Evolutionary conservation across 2,888 invertebrate species (phyloP).

Genomic region (Anoplius nigerrimus): DNA sequence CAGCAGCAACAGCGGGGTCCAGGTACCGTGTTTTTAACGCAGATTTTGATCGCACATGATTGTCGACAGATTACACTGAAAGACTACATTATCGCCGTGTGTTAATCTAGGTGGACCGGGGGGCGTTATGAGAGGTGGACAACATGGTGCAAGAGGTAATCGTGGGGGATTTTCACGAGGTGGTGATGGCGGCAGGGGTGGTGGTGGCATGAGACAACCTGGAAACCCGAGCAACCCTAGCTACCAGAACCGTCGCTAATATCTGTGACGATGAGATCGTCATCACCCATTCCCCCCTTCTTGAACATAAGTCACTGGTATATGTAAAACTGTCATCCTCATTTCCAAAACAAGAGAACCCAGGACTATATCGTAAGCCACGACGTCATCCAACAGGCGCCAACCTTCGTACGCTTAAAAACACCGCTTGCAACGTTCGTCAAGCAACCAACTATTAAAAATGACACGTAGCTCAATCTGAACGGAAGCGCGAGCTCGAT

Average conservation of each 20-base stretch:
- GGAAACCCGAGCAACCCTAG: conserved; percentile 68
- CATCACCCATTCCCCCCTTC: conserved; percentile 37
- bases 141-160: conserved; percentile 66
- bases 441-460: conserved; percentile 50
- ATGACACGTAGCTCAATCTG: conserved; percentile 50
- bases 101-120: conserved; percentile 66
- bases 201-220: conserved; percentile 69
- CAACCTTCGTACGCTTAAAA: conserved; percentile 52
- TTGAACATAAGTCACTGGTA: conserved; percentile 50
- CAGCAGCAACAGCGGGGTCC: conserved; percentile 69
- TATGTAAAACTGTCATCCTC: conserved; percentile 44
- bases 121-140: conserved; percentile 70
- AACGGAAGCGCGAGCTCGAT: conserved; percentile 52
- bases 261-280: conserved; percentile 32
- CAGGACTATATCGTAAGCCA: conserved; percentile 49
- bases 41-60: not conserved
- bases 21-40: conserved; percentile 51
- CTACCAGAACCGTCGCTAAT: conserved; percentile 72
- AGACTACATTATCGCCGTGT: not conserved
- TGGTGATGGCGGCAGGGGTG: conserved; percentile 67
- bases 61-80: not conserved
- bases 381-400: conserved; percentile 44
- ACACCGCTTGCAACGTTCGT: conserved; percentile 54
- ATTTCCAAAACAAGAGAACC: conserved; percentile 45
- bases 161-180: conserved; percentile 70